A percentile compares a stretch with the other conserved stretches of the same genome.
Conservation (phyloP, 2,113 vertebrate species). For the Axis porcinus region DNA sequence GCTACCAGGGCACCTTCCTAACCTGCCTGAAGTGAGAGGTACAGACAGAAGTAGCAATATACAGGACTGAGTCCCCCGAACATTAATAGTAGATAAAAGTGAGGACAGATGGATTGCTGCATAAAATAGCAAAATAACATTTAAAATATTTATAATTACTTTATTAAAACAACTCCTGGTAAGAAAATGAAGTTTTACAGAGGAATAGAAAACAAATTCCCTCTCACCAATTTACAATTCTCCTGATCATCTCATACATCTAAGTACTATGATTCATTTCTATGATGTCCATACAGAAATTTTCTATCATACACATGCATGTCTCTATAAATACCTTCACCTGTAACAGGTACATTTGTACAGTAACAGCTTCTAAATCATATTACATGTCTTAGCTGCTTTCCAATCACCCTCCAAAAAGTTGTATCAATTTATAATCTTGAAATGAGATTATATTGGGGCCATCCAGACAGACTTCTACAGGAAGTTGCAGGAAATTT, state of each 20-base stretch:
- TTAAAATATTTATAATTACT: neutral
- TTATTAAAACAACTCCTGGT: neutral
- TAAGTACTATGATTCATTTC: neutral
- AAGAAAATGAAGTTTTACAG: neutral
- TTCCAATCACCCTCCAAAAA: neutral
- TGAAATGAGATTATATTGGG: neutral
- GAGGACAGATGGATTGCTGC: neutral
- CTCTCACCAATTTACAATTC: neutral
- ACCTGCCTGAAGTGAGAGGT: neutral
- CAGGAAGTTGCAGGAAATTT: neutral
- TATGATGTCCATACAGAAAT: neutral
- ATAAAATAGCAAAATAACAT: neutral
- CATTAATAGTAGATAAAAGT: neutral
- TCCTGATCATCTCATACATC: neutral
- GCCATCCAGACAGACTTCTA: neutral
- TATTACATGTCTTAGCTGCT: neutral
- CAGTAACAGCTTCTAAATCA: neutral
- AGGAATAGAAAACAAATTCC: neutral
- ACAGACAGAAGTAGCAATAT: neutral
- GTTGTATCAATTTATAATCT: neutral
- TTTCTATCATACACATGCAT: neutral
- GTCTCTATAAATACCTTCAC: neutral
- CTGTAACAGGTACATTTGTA: neutral
- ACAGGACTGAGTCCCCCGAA: neutral
- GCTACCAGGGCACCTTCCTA: neutral